These are phyloP conservation scores for Sebastes cheni DNA, from an alignment of 2,797 vertebrate genomes.

Conservation along the genomic window DNA sequence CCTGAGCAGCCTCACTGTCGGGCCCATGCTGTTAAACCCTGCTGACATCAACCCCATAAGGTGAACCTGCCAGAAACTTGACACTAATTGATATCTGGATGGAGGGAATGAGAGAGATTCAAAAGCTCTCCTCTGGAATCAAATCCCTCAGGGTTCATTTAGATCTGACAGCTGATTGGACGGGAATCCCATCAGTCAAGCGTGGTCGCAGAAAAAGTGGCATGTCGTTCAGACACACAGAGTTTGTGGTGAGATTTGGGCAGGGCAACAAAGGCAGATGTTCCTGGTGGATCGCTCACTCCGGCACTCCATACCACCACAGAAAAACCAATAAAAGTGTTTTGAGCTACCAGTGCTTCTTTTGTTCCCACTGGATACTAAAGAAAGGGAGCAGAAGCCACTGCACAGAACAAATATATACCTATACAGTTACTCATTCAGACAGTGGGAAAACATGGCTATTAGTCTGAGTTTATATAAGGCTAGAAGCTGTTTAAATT, in stretches of 20 bases:
- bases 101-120: neutral
- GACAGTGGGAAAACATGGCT: neutral
- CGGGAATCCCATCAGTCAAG: neutral
- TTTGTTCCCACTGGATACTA: neutral
- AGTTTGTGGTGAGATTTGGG: neutral
- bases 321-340: neutral
- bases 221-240: neutral
- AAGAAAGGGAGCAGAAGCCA: neutral
- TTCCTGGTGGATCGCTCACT: neutral
- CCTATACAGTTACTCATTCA: neutral
- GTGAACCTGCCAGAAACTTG: slow-evolving; percentile 10
- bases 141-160: neutral
- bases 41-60: slow-evolving; percentile 8
- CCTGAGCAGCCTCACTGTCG: neutral
- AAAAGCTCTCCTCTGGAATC: neutral
- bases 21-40: neutral
- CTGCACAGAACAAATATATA: neutral
- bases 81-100: slow-evolving; percentile 18
- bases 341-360: neutral
- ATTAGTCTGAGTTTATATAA: neutral
- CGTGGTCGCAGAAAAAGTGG: neutral
- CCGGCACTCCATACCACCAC: neutral
- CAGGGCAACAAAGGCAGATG: neutral
- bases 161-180: neutral
- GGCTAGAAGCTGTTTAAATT: neutral